Conservation (phyloP, 2,888 invertebrate species). For the Lymantria monacha region DNA sequence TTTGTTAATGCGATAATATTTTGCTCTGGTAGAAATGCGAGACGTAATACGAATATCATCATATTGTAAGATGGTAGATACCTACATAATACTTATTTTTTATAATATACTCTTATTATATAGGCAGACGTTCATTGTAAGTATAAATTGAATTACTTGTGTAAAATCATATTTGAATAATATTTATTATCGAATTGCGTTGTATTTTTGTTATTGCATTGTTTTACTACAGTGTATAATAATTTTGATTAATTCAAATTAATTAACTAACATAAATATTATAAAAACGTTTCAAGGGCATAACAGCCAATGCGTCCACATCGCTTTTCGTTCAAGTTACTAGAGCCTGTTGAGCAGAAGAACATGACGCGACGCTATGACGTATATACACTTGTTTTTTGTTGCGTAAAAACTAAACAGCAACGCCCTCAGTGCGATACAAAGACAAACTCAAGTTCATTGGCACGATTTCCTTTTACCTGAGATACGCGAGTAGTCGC, state of each 20-base stretch:
- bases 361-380: conserved; percentile 9
- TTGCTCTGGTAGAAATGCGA: no score
- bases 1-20: no score
- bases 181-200: no score
- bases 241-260: background rate
- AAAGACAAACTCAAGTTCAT: conserved; percentile 69
- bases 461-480: conserved; percentile 62
- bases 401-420: conserved; percentile 53
- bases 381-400: conserved; percentile 29
- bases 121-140: no score
- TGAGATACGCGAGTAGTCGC: conserved; percentile 41
- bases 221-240: background rate
- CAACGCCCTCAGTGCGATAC: conserved; percentile 49
- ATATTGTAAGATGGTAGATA: no score
- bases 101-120: no score
- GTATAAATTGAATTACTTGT: no score
- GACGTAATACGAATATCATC: no score
- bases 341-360: conserved; percentile 11
- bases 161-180: no score
- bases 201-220: no score
- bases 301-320: conserved; percentile 22
- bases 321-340: conserved; percentile 4
- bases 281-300: conserved; percentile 33
- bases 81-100: no score
- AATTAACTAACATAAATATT: conserved; percentile 5